Conservation (phyloP, 2,113 vertebrate genomes). For the Dunckerocampus dactyliophorus region DNA sequence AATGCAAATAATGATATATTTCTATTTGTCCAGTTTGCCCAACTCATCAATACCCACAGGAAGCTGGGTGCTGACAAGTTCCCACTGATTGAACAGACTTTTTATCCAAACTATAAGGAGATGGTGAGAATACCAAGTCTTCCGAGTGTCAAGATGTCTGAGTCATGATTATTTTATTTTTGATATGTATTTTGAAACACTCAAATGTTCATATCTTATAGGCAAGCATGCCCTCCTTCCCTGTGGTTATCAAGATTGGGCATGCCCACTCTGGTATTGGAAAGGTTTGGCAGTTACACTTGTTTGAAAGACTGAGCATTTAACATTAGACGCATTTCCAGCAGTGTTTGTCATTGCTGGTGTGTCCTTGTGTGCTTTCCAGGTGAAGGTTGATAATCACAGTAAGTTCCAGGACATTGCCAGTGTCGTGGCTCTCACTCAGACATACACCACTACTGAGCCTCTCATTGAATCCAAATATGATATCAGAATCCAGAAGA, state of each 20-base stretch:
- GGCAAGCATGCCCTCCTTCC: slow-evolving; percentile 88
- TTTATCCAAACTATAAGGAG: slow-evolving; percentile 95
- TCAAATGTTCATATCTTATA: slow-evolving; percentile 21
- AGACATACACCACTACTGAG: slow-evolving; percentile 96
- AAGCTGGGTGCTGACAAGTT: slow-evolving; percentile 88
- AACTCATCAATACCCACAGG: slow-evolving; percentile 87
- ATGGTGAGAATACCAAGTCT: slow-evolving; percentile 77
- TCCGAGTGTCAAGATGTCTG: neutral
- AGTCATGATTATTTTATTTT: neutral
- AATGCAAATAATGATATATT: neutral
- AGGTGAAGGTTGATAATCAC: slow-evolving; percentile 98
- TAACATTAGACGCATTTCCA: no score
- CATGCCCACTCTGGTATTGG: slow-evolving; percentile 97
- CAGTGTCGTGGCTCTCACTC: slow-evolving; percentile 95
- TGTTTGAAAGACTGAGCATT: neutral
- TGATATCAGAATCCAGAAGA: slow-evolving; percentile 98
- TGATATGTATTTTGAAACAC: neutral
- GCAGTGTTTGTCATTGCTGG: no score
- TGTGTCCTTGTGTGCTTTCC: slow-evolving; percentile 21
- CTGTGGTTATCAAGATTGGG: slow-evolving; percentile 98
- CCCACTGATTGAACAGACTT: slow-evolving; percentile 92
- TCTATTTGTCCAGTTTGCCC: slow-evolving; percentile 84
- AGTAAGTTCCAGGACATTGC: slow-evolving; percentile 99
- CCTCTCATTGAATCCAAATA: slow-evolving; percentile 97
- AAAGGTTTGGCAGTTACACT: slow-evolving; percentile 77